Evolutionary conservation across 2,888 invertebrate genomes (phyloP), one percentile per base, ranked within the genome.

Genomic region (Agriotes lineatus): DNA sequence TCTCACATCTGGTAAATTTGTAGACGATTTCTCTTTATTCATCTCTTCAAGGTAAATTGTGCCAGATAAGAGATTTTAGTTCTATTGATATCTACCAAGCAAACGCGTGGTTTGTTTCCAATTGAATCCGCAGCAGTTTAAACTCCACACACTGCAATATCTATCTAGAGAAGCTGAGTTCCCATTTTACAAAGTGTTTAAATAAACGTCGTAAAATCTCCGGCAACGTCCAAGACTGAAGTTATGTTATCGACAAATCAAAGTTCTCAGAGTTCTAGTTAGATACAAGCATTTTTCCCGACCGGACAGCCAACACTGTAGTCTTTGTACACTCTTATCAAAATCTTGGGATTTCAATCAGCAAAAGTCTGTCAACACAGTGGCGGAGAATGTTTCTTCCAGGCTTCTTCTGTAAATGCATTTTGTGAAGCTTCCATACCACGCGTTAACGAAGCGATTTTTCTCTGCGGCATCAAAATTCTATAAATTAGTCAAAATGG

Each of bases 291-390:
- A 58, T 62, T 67, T 67, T 67, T 50, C 57, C 20, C 16, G 62
- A 45, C 60, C 35, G 52, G 37, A 42, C 37, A 58, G 54, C 56
- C 56, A 67, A 67, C 67, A 67, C 48, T 57, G 50, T 19, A 42
- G 54, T 67, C 67, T 67, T 67, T 67, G 67, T 67, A 44, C 33
- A 18, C 19, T 22, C 56, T 62, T 67, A 57, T 67, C 61, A 62
- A 52, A 57, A 62, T 62, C 45, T 39, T 25, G 6, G 62, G 67
- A 67, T 67, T 61, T 67, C 62, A 63, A 67, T 67, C 67, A 57
- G 62, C 50, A 56, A 33, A 48, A 52, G 52, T 35, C 52, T 35
- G 52, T 33, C n/a, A 33, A 19, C 52, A 48, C 52, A 33, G 52
- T 9, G 16, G 33, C 33, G 52, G 48, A 14, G 48, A n/a, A n/a